These are phyloP conservation scores for Drosophila murphyi DNA, from an alignment of 1,140 invertebrate genomes.

Conservation along the genomic window DNA sequence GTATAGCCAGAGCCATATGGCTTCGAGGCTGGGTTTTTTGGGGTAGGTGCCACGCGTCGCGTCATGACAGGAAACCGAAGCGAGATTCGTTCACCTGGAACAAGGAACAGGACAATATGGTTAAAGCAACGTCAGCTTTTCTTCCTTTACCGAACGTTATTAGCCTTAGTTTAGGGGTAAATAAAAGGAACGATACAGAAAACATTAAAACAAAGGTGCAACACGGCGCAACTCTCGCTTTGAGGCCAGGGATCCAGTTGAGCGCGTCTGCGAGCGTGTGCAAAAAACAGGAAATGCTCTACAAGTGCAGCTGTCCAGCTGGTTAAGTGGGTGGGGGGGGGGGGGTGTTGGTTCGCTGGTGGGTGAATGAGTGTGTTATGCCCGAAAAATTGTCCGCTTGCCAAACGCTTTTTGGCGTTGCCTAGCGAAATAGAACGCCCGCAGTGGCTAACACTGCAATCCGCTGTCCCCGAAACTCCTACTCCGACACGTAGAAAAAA, in stretches of 20 bases:
- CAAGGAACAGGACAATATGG: constrained; percentile 74
- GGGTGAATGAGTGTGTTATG: constrained; percentile 2
- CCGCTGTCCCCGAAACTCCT: not conserved
- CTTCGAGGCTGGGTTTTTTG: constrained; percentile 5
- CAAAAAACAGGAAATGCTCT: constrained; percentile 81
- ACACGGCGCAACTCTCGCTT: constrained; percentile 27
- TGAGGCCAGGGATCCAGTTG: constrained; percentile 69
- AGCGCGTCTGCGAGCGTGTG: constrained; percentile 77
- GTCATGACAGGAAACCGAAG: constrained; percentile 75
- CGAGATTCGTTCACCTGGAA: constrained; percentile 75
- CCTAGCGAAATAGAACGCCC: constrained; percentile 60
- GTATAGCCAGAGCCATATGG: constrained; percentile 60
- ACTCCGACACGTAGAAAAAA: too few relatives aligned
- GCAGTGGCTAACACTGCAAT: constrained; percentile 1
- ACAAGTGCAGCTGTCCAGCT: constrained; percentile 73
- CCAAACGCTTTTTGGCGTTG: constrained; percentile 73
- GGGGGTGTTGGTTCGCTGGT: constrained; percentile 6
- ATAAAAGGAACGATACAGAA: not conserved
- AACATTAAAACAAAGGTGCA: constrained; percentile 65
- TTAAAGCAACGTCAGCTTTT: constrained; percentile 73
- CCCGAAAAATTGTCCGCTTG: constrained; percentile 52
- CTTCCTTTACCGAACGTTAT: constrained; percentile 59
- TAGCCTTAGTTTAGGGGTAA: constrained; percentile 72
- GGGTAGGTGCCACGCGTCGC: constrained; percentile 68
- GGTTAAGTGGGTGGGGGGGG: constrained; percentile 17